A percentile compares a stretch with the other conserved stretches of the same genome.
These are phyloP conservation scores for Lamellibrachia luymesi DNA, from an alignment of 1,140 invertebrate genomes.

Conservation along the genomic window DNA sequence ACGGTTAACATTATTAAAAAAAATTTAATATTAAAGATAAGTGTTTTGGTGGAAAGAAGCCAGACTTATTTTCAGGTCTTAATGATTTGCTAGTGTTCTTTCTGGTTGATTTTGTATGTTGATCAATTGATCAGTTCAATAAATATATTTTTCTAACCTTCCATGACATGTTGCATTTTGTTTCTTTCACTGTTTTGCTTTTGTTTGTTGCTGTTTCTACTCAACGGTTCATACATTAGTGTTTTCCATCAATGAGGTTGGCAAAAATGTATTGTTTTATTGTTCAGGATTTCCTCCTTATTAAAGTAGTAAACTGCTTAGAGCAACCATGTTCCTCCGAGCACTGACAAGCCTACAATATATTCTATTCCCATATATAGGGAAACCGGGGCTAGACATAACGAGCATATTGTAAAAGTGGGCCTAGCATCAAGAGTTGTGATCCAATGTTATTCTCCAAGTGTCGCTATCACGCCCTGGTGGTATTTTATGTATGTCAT, in stretches of 20 bases:
- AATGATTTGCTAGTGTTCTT: background rate
- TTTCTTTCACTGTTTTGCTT: background rate
- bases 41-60: background rate
- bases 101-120: background rate
- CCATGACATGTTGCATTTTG: background rate
- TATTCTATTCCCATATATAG: too few species aligned
- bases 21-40: background rate
- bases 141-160: slow-evolving; percentile 6
- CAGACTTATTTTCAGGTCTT: background rate
- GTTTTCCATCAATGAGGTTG: background rate
- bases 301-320: too few species aligned
- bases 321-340: too few species aligned
- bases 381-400: too few species aligned
- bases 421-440: too few species aligned
- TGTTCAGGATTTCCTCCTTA: background rate
- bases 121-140: background rate
- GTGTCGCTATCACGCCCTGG: too few species aligned
- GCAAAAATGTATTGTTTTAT: background rate
- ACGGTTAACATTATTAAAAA: background rate
- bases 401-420: too few species aligned
- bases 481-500: too few species aligned
- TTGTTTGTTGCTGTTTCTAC: background rate
- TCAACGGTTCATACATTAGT: background rate
- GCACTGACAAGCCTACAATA: too few species aligned
- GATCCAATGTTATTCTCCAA: too few species aligned